Percentiles rank a stretch among this genome's conserved stretches.
Evolutionary conservation across 1,140 invertebrate species (phyloP).

Genomic region (Laupala kohalensis): DNA sequence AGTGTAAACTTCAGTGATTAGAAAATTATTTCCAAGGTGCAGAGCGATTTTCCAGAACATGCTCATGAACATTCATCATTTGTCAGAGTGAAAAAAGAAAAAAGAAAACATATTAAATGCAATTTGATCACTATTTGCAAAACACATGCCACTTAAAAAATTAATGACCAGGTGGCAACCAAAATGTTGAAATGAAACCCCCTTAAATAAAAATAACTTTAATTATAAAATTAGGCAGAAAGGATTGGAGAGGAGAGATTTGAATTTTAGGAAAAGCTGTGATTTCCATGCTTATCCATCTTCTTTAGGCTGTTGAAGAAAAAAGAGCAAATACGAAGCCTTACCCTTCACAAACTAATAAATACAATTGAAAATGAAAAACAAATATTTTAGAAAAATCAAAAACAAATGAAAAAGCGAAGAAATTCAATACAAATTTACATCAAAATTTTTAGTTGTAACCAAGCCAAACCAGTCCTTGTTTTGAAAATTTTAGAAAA

Average conservation of each 20-base stretch:
- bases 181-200: not conserved
- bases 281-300: conserved; percentile 15
- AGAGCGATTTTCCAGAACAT: not conserved
- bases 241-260: conserved; percentile 2
- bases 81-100: not conserved
- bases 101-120: no score
- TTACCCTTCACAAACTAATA: conserved; percentile 18
- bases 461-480: no score
- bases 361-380: not conserved
- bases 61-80: not conserved
- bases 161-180: not conserved
- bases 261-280: conserved; percentile 2
- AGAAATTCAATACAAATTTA: no score
- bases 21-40: not conserved
- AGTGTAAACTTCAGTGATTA: not conserved
- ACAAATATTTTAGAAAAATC: not conserved
- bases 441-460: no score
- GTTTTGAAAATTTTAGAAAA: no score
- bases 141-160: not conserved
- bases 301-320: conserved; percentile 16
- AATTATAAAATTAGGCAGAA: not conserved
- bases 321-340: conserved; percentile 12
- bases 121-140: not conserved
- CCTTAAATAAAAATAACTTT: not conserved
- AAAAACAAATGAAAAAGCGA: not conserved